These are phyloP conservation scores for Papilio gigon DNA, from an alignment of 2,888 invertebrate genomes.

Conservation along the genomic window DNA sequence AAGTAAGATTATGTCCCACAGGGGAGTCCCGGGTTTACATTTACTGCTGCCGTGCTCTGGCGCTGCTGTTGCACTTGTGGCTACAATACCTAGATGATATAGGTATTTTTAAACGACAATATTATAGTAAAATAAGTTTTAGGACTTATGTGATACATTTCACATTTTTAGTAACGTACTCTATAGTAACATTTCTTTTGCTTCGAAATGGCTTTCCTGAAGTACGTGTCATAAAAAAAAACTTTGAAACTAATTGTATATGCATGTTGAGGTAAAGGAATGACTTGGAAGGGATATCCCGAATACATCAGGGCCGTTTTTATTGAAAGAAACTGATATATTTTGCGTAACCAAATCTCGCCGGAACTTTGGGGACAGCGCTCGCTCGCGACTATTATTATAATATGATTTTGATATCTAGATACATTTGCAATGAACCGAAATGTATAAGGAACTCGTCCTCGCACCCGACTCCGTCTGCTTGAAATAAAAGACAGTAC, in stretches of 20 bases:
- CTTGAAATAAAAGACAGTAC: too few species aligned
- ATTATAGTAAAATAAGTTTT: not conserved
- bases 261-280: not conserved
- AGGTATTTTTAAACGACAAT: not conserved
- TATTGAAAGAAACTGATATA: constrained; percentile 36
- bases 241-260: constrained; percentile 9
- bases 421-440: not conserved
- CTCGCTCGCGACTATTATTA: constrained; percentile 22
- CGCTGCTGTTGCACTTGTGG: constrained; percentile 1
- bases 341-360: constrained; percentile 25
- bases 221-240: not conserved
- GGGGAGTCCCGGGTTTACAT: constrained; percentile 10
- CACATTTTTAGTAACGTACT: too few species aligned
- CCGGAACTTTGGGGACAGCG: constrained; percentile 29
- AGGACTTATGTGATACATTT: too few species aligned
- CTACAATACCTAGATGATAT: not conserved
- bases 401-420: constrained; percentile 13
- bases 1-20: constrained; percentile 24
- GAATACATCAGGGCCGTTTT: constrained; percentile 22
- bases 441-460: not conserved
- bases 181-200: not conserved
- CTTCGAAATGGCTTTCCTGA: not conserved
- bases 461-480: too few species aligned
- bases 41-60: constrained; percentile 8
- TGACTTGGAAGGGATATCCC: constrained; percentile 7